Conservation (phyloP, 2,113 vertebrate species). For the Myrmecobius fasciatus region DNA sequence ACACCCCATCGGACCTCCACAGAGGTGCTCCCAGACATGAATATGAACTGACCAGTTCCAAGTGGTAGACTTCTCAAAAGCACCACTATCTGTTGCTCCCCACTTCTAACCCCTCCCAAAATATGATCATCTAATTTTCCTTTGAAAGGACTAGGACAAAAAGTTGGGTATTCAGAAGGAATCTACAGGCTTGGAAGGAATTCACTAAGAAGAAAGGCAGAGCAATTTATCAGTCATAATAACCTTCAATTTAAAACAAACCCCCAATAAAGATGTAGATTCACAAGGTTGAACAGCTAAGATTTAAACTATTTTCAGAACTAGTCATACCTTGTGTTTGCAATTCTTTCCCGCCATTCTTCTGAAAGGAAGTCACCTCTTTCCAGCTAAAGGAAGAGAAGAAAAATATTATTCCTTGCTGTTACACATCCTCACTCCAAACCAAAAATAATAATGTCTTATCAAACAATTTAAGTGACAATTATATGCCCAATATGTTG, state of each 20-base stretch:
- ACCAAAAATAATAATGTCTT: not conserved
- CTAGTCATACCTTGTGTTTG: conserved; percentile 93
- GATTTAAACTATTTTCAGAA: not conserved
- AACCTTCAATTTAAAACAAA: not conserved
- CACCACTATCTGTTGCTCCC: not conserved
- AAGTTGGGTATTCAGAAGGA: not conserved
- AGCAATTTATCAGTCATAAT: not conserved
- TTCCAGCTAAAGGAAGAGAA: conserved; percentile 90
- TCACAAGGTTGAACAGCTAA: not conserved
- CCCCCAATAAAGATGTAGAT: not conserved
- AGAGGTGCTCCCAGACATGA: too few relatives aligned
- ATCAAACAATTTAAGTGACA: not conserved
- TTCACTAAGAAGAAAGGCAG: not conserved
- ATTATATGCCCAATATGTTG: not conserved
- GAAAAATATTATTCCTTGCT: not conserved
- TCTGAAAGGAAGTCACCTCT: conserved; percentile 98
- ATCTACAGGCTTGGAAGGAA: not conserved
- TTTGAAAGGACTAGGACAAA: not conserved
- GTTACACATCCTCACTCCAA: not conserved
- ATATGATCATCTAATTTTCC: not conserved
- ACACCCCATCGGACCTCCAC: too few relatives aligned
- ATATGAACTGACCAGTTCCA: not conserved
- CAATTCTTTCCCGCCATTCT: conserved; percentile 98
- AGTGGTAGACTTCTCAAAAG: not conserved
- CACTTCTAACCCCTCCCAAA: not conserved